Conservation (phyloP, 2,888 invertebrate genomes). For the Andrena marginata region DNA sequence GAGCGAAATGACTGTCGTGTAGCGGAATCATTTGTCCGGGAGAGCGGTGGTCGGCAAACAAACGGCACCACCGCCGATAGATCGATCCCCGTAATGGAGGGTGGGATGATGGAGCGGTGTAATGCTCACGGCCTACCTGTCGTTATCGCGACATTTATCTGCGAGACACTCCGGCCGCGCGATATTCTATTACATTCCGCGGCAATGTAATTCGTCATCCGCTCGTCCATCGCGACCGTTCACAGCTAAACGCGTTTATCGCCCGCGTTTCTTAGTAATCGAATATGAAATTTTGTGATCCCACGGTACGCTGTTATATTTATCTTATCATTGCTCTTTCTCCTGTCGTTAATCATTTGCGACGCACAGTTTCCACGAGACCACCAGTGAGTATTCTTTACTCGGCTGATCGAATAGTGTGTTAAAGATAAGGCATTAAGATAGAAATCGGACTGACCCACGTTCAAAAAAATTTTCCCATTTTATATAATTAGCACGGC, state of each 20-base stretch:
- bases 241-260: constrained; percentile 17
- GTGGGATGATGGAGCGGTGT: constrained; percentile 77
- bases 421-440: no score
- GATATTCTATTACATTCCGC: constrained; percentile 71
- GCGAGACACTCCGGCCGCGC: constrained; percentile 62
- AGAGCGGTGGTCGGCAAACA: constrained; percentile 68
- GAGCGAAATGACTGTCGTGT: constrained; percentile 66
- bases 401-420: no score
- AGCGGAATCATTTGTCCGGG: constrained; percentile 69
- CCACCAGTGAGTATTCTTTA: no score
- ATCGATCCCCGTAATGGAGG: constrained; percentile 78
- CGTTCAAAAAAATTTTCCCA: no score
- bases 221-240: not conserved
- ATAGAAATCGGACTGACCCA: no score
- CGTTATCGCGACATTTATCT: constrained; percentile 76
- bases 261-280: constrained; percentile 16
- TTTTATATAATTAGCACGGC: no score
- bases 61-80: constrained; percentile 73
- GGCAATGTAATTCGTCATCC: constrained; percentile 70
- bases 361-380: no score
- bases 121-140: constrained; percentile 70
- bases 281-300: constrained; percentile 13
- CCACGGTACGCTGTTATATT: not conserved
- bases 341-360: no score
- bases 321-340: no score